A percentile compares a stretch with the other conserved stretches of the same genome.
These are phyloP conservation scores for Epizoanthus fatuus DNA, from an alignment of 92 coral and sea anemone species.

Conservation along the genomic window DNA sequence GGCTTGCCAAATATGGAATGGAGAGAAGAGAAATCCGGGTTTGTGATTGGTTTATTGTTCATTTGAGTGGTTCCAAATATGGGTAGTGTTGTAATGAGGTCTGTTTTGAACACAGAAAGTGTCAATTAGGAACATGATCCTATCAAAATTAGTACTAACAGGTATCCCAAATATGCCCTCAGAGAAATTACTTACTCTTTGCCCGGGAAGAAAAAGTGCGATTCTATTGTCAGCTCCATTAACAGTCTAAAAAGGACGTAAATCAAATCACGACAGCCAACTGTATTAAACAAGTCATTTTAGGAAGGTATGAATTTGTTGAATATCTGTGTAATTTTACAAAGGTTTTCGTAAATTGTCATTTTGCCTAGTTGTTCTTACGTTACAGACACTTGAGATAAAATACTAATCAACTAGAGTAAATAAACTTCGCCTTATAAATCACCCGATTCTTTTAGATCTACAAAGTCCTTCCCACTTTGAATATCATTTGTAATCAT, in stretches of 20 bases:
- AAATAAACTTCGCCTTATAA: not conserved
- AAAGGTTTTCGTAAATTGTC: not conserved
- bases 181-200: slow-evolving; percentile 6
- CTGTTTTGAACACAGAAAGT: slow-evolving; percentile 31
- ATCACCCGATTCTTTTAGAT: too few relatives aligned
- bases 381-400: slow-evolving; percentile 1
- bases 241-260: slow-evolving; percentile 1
- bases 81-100: slow-evolving; percentile 28
- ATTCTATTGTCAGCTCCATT: slow-evolving; percentile 1
- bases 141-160: slow-evolving; percentile 23
- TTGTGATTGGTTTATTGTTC: slow-evolving; percentile 37
- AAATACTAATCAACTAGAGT: not conserved
- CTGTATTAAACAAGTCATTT: not conserved
- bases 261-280: not conserved
- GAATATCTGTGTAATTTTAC: not conserved
- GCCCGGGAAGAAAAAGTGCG: slow-evolving; percentile 5
- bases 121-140: slow-evolving; percentile 36
- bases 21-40: not conserved
- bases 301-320: not conserved
- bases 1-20: slow-evolving; percentile 42
- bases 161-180: slow-evolving; percentile 24
- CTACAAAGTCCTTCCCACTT: too few relatives aligned
- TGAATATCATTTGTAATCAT: too few relatives aligned
- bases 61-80: slow-evolving; percentile 38
- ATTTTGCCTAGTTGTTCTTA: not conserved